Percentiles rank a stretch among this genome's conserved stretches.
phyloP scores from a whole-genome alignment of 1,140 invertebrate genomes.

The Euura saliciscinereae region DNA sequence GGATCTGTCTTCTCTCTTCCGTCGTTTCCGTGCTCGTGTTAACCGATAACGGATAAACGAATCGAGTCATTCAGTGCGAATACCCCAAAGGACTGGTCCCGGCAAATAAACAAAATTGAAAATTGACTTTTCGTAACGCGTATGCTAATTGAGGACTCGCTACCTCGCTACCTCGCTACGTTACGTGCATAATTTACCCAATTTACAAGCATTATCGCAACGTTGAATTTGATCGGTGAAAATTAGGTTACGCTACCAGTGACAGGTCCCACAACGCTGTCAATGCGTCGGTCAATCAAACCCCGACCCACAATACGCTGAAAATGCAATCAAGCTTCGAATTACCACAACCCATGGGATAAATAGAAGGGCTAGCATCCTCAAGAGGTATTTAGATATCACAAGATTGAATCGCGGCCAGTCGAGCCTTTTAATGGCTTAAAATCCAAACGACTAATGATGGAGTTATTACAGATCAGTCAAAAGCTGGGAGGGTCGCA shows the following conservation, averaged over 20 bases:
- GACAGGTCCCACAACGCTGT: slow-evolving; percentile 4
- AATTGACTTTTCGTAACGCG: slow-evolving; percentile 46
- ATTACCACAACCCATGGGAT: no score
- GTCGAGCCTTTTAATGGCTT: no score
- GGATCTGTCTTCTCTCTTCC: no score
- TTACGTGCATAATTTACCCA: slow-evolving; percentile 55
- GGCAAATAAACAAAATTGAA: neutral
- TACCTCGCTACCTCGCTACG: slow-evolving; percentile 39
- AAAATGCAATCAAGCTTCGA: neutral
- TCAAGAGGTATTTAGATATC: no score
- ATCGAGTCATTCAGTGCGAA: no score
- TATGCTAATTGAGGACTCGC: slow-evolving; percentile 54
- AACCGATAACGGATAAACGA: slow-evolving; percentile 45
- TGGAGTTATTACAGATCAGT: no score
- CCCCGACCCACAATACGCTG: no score
- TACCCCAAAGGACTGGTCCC: slow-evolving; percentile 19
- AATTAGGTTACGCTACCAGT: slow-evolving; percentile 45
- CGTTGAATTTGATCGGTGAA: slow-evolving; percentile 53
- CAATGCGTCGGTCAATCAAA: neutral
- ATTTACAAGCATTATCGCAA: slow-evolving; percentile 58
- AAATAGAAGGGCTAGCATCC: no score
- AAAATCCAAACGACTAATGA: no score
- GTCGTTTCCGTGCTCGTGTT: no score
- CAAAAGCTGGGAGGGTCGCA: neutral
- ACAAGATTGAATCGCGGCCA: no score